phyloP scores from a whole-genome alignment of 2,797 vertebrate genomes.

The Poeciliopsis paucimaculata region DNA sequence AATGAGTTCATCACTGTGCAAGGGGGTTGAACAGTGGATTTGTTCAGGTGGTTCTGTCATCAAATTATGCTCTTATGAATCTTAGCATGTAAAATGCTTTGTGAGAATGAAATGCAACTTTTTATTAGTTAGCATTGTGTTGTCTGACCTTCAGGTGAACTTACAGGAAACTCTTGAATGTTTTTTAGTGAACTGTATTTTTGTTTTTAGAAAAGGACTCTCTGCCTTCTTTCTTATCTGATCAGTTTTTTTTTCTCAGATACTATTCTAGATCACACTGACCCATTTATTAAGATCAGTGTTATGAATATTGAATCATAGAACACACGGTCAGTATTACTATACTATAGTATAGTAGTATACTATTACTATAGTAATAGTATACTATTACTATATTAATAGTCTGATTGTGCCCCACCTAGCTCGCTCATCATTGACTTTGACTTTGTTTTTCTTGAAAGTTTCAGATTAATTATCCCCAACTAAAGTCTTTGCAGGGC shows the following conservation, averaged over 20 bases:
- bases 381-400: not conserved
- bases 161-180: not conserved
- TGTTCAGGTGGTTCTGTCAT: not conserved
- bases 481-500: not conserved
- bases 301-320: not conserved
- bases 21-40: not conserved
- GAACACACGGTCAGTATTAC: not conserved
- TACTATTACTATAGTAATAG: too few species aligned
- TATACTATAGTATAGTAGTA: too few species aligned
- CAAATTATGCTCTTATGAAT: not conserved
- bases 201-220: not conserved
- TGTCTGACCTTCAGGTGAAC: not conserved
- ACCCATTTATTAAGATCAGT: not conserved
- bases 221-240: not conserved
- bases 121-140: not conserved
- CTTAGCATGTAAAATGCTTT: not conserved
- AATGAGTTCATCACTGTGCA: conserved; percentile 4
- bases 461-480: not conserved
- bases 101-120: not conserved
- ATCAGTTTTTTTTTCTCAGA: not conserved
- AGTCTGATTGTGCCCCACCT: not conserved
- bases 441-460: not conserved
- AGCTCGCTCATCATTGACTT: not conserved
- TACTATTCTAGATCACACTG: not conserved
- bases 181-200: not conserved